Evolutionary conservation across 2,888 invertebrate genomes (phyloP), one percentile per base, ranked within the genome.

Genomic region (Polyommatus icarus): DNA sequence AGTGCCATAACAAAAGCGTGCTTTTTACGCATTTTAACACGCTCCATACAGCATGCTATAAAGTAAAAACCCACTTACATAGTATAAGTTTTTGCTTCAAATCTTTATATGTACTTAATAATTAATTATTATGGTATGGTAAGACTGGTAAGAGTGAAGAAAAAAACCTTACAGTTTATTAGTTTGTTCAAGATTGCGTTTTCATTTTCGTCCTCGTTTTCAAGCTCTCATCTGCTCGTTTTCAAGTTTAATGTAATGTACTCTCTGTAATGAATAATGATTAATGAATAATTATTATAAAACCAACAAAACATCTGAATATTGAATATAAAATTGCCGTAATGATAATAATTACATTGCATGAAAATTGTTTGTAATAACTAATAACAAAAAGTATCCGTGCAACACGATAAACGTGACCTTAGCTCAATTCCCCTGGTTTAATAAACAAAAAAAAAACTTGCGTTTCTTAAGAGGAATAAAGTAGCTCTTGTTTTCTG

Each of bases 321-420:
- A 67, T 67, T 67, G 12, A 61, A 61, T 61, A 24, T 61, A 12
- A 61, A 20, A 59, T 67, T 4, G 24, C 20, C 6, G 29, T 29
- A 20, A 67, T 67, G 29, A 67, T 67, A 15, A 67, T 67, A 18
- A 67, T 67, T 67, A 67, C 67, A 32, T 61, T 29, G 29, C 18
- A 67, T 67, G 67, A 29, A 67, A 67, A 67, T 67, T 67, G 67
- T 32, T 8, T 29, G 29, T 18, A 67, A 18, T 29, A 15, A 61
- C 61, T 18, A 67, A 18, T 29, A 15, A 61, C 61, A 67, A 67
- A 67, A 67, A 67, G 12, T 67, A 32, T 67, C 67, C 67, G 67
- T 67, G 67, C 67, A 67, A 67, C 67, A 67, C 67, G 67, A 67
- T 67, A 67, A 32, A 29, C 29, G 67, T 67, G 67, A 67, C 67